Evolutionary conservation across 2,888 invertebrate genomes (phyloP), one percentile per base, ranked within the genome.

Genomic region (Coleophora flavipennella): DNA sequence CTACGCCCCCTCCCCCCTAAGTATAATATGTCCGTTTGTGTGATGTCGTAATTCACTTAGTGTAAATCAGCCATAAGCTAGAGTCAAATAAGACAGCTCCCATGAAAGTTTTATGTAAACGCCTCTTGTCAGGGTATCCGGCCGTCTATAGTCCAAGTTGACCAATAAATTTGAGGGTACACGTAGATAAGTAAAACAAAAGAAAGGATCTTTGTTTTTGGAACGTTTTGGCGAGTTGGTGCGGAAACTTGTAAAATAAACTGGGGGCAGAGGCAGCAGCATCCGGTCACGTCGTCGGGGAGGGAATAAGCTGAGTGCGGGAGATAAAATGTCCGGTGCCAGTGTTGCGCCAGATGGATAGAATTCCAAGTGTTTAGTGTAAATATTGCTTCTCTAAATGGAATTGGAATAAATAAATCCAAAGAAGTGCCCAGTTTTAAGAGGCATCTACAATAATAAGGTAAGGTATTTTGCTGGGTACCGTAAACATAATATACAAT

Each of bases 71-170:
- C n/a, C n/a, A n/a, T 36, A 13, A 8, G 36, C 29, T 6, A 13
- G 29, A 25, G 11, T 43, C 35, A 58, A 61, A 57, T 66, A 60
- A 62, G 20, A 20, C 20, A 20, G 6, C 3, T 20, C 20, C 60
- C 60, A 58, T 66, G 61, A 69, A 72, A 71, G 60, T 68, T 71
- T 67, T 62, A 67, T 70, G 66, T 65, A 66, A 70, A 69, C 64
- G 56, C 51, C 50, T 42, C 50, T 55, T 57, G 59, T 52, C 58
- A 58, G 49, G 48, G 51, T 49, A 51, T 51, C 54, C 54, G 58
- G 60, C 64, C 51, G 56, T 60, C 48, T 46, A 59, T 56, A 58
- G 59, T 59, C 59, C 53, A 62, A 67, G 63, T 67, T 64, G 62
- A 65, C 62, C 65, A 62, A 69, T 69, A 68, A 69, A 69, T 72